Conservation (phyloP, 2,888 invertebrate genomes). For the Trachelus iudaicus region DNA sequence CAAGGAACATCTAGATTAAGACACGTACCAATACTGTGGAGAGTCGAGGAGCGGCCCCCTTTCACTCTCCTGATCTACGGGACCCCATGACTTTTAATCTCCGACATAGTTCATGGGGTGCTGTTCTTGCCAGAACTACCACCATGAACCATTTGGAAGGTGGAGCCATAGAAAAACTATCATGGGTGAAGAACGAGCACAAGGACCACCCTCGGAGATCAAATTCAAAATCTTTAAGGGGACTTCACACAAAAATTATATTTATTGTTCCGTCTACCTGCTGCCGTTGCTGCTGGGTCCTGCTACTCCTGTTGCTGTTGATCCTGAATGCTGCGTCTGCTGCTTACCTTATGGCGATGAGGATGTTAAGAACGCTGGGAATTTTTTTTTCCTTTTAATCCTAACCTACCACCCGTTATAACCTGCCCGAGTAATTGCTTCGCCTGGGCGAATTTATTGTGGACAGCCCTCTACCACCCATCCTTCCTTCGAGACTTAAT, state of each 20-base stretch:
- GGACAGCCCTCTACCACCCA: constrained; percentile 3
- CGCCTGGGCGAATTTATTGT: constrained; percentile 56
- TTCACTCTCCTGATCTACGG: constrained; percentile 7
- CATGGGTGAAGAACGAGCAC: constrained; percentile 32
- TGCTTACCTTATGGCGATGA: constrained; percentile 26
- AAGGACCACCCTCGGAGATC: constrained; percentile 61
- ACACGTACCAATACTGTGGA: constrained; percentile 35
- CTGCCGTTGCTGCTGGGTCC: constrained; percentile 9
- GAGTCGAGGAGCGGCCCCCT: constrained; percentile 33
- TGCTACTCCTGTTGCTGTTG: background rate
- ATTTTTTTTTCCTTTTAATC: constrained; percentile 30
- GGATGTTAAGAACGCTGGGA: constrained; percentile 21
- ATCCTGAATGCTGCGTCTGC: constrained; percentile 17
- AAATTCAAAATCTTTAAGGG: constrained; percentile 50
- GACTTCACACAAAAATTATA: constrained; percentile 54
- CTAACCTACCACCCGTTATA: constrained; percentile 29
- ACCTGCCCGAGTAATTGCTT: constrained; percentile 55
- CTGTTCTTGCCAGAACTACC: background rate
- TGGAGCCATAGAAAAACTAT: constrained; percentile 34
- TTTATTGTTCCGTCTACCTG: constrained; percentile 11
- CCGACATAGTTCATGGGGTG: background rate
- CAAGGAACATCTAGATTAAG: constrained; percentile 55
- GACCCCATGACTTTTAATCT: constrained; percentile 8
- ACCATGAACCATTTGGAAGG: constrained; percentile 26
- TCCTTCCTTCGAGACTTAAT: background rate